Percentiles rank a stretch among this genome's conserved stretches.
Conservation (phyloP, 2,113 vertebrate species). For the Pogonocichla stellata region DNA sequence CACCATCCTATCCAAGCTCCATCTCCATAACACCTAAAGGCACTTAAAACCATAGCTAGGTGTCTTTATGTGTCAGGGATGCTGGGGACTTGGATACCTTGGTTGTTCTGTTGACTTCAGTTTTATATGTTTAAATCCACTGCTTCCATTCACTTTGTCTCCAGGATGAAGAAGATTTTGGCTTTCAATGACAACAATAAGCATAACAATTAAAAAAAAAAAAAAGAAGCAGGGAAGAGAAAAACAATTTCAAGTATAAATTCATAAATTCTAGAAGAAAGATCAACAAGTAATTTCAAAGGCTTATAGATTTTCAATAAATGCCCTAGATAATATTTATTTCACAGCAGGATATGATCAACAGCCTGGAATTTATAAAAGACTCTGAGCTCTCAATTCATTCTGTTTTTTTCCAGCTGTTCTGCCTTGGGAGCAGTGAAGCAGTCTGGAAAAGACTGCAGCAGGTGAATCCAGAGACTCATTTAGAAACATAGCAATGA, state of each 20-base stretch:
- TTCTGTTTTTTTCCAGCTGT: neutral
- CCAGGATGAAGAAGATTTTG: neutral
- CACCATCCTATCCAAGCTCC: neutral
- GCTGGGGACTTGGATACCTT: neutral
- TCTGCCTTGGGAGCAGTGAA: constrained; percentile 11
- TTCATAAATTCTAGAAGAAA: neutral
- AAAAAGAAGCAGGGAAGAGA: neutral
- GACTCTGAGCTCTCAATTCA: neutral
- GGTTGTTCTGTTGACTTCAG: neutral
- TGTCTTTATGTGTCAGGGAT: neutral
- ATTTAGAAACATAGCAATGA: constrained; percentile 31
- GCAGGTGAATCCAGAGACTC: neutral
- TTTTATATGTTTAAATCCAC: neutral
- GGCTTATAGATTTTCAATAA: constrained; percentile 18
- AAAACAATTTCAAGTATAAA: neutral
- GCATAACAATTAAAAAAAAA: neutral
- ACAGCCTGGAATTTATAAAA: constrained; percentile 4
- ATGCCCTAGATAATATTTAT: constrained; percentile 9
- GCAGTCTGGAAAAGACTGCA: constrained; percentile 29
- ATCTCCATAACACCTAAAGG: neutral
- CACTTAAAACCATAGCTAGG: neutral
- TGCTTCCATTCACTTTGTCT: neutral
- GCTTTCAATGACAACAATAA: neutral
- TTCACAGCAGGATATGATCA: neutral
- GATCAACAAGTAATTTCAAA: constrained; percentile 9